A percentile compares a stretch with the other conserved stretches of the same genome.
phyloP scores from a whole-genome alignment of 2,888 invertebrate species.

The Ashinkailepas kermadecensis region DNA sequence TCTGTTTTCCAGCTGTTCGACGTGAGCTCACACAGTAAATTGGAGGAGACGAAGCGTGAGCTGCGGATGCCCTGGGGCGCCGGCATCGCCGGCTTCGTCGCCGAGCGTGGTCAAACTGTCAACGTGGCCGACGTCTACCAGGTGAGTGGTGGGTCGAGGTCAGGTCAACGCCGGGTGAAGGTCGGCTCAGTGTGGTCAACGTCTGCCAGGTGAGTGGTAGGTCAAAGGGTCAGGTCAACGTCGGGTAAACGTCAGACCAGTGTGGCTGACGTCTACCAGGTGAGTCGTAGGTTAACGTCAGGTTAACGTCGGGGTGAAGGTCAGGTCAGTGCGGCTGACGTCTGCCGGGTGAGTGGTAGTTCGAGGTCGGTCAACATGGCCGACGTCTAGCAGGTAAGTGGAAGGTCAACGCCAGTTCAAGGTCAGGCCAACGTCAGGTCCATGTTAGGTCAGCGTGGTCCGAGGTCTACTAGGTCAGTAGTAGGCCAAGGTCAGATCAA shows the following conservation, averaged over 20 bases:
- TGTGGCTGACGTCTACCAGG: constrained; percentile 90
- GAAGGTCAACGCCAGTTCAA: too few species aligned
- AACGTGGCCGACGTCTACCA: constrained; percentile 94
- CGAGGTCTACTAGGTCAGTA: too few species aligned
- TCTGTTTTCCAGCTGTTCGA: constrained; percentile 91
- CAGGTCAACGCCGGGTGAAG: background rate
- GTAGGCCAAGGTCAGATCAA: too few species aligned
- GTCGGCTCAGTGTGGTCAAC: constrained; percentile 78
- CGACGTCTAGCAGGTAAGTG: too few species aligned
- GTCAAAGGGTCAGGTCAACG: background rate
- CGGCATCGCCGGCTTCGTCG: constrained; percentile 91
- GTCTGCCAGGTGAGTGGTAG: constrained; percentile 62
- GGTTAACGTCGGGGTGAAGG: background rate
- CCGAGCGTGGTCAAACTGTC: constrained; percentile 82
- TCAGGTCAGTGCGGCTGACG: constrained; percentile 53
- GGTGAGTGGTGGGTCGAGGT: constrained; percentile 39
- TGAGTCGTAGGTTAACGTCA: constrained; percentile 11
- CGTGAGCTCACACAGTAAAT: constrained; percentile 84
- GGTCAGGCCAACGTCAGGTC: too few species aligned
- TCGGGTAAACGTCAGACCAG: constrained; percentile 52
- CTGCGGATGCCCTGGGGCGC: constrained; percentile 90
- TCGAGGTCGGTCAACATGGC: too few species aligned
- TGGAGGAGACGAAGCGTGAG: constrained; percentile 87
- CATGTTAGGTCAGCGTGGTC: too few species aligned
- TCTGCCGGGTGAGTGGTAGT: too few species aligned